phyloP scores from a whole-genome alignment of 2,113 vertebrate species.

The Boleophthalmus pectinirostris region DNA sequence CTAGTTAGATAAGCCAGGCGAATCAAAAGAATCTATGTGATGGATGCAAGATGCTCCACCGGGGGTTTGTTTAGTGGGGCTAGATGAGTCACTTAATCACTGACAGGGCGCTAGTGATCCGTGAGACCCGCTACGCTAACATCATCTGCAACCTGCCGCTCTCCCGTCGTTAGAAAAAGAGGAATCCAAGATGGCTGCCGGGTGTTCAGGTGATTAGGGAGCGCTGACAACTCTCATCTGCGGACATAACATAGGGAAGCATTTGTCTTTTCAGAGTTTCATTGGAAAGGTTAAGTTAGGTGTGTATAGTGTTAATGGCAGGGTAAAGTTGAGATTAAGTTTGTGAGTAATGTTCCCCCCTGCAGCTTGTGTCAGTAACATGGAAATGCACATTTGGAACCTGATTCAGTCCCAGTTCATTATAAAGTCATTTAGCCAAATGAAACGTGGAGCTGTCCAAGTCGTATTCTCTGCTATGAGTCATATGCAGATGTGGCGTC shows the following conservation, averaged over 20 bases:
- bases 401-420: neutral
- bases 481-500: constrained; percentile 3
- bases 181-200: constrained; percentile 68
- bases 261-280: constrained; percentile 31
- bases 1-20: constrained; percentile 51
- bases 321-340: neutral
- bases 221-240: constrained; percentile 60
- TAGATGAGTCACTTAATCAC: constrained; percentile 77
- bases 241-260: constrained; percentile 13
- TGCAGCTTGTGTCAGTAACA: neutral
- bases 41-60: constrained; percentile 64
- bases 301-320: constrained; percentile 18
- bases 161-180: constrained; percentile 61
- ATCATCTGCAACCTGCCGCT: constrained; percentile 69
- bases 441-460: constrained; percentile 6
- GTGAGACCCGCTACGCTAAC: constrained; percentile 55
- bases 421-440: constrained; percentile 2
- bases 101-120: constrained; percentile 65
- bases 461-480: constrained; percentile 13
- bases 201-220: constrained; percentile 62
- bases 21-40: constrained; percentile 58
- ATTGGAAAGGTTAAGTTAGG: constrained; percentile 17
- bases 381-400: neutral
- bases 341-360: too few relatives aligned
- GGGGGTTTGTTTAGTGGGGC: constrained; percentile 63